Evolutionary conservation across 2,888 invertebrate species (phyloP).

Genomic region (Drosophila anomelani): DNA sequence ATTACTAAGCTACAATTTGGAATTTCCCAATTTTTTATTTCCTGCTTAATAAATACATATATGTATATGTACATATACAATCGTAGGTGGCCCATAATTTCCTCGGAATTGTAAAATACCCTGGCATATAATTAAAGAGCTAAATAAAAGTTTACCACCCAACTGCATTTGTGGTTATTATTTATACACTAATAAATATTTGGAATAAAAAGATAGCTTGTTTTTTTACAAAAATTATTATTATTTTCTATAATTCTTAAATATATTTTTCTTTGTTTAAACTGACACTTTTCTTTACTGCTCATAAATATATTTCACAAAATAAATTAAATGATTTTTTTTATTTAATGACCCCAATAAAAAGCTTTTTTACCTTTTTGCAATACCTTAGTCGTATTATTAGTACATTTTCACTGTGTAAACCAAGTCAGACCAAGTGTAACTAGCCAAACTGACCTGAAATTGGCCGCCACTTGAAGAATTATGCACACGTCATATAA

Average conservation of each 20-base stretch:
- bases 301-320: no score
- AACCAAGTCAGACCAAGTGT: conserved; percentile 6
- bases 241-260: no score
- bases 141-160: not conserved
- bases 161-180: not conserved
- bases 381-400: no score
- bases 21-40: not conserved
- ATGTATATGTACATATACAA: no score
- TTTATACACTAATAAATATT: conserved; percentile 1
- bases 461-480: conserved; percentile 40
- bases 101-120: not conserved
- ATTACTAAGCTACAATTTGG: not conserved
- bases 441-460: conserved; percentile 16
- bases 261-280: no score
- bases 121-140: conserved; percentile 47
- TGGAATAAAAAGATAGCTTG: not conserved
- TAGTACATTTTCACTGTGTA: conserved; percentile 4
- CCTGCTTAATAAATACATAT: not conserved
- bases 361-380: not conserved
- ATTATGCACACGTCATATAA: conserved; percentile 75
- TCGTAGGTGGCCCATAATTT: not conserved
- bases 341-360: no score
- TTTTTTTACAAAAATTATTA: no score
- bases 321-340: no score
- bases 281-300: no score